Conservation (phyloP, 1,140 invertebrate genomes). For the Nylanderia fulva region DNA sequence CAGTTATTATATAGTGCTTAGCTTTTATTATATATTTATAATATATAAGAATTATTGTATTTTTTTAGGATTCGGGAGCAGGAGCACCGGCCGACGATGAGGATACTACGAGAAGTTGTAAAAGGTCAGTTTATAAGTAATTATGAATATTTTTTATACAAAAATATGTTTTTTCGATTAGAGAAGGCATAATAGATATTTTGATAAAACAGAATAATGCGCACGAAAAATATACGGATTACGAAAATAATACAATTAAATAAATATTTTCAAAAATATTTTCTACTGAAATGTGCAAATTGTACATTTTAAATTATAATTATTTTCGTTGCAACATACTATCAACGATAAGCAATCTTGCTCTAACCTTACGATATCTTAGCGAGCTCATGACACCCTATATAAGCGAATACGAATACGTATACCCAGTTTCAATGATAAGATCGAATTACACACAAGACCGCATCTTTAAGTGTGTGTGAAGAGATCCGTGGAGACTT, state of each 20-base stretch:
- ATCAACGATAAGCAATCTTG: background rate
- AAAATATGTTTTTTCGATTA: background rate
- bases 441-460: constrained; percentile 44
- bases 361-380: background rate
- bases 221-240: background rate
- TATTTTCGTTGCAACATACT: background rate
- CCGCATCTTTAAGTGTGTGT: constrained; percentile 15
- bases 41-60: constrained; percentile 9
- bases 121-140: constrained; percentile 81
- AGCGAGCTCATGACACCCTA: background rate
- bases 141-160: constrained; percentile 16
- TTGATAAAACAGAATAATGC: background rate
- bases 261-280: background rate
- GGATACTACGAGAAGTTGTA: constrained; percentile 84
- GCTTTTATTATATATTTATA: background rate
- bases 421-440: constrained; percentile 35
- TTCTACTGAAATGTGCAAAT: too few relatives aligned
- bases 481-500: constrained; percentile 4
- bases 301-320: background rate
- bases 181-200: background rate
- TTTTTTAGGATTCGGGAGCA: constrained; percentile 85
- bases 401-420: constrained; percentile 19
- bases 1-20: too few relatives aligned
- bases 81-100: constrained; percentile 85
- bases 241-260: background rate